phyloP scores from a whole-genome alignment of 2,797 vertebrate species.

The Rhinoraja longicauda region DNA sequence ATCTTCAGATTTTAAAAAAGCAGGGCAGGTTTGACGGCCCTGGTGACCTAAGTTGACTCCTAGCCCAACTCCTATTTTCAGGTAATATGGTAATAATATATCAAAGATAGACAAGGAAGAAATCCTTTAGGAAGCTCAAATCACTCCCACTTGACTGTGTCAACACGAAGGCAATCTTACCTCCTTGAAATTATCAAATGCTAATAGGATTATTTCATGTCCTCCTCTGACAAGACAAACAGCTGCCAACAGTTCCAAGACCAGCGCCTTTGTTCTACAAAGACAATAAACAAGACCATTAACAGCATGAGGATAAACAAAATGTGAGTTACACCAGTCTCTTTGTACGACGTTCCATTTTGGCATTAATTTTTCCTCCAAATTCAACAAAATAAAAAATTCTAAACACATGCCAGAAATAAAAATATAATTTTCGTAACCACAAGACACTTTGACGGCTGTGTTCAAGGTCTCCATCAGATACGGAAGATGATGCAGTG shows the following conservation, averaged over 20 bases:
- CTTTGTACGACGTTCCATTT: background rate
- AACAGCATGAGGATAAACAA: background rate
- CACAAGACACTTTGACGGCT: background rate
- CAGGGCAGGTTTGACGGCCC: too few relatives aligned
- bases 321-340: background rate
- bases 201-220: constrained; percentile 89
- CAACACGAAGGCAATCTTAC: constrained; percentile 52
- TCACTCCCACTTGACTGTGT: background rate
- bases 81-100: background rate
- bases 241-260: constrained; percentile 81
- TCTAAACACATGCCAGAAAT: background rate
- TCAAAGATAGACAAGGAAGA: background rate
- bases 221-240: constrained; percentile 93
- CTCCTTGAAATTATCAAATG: constrained; percentile 94
- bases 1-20: too few relatives aligned
- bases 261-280: constrained; percentile 86
- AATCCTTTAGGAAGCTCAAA: background rate
- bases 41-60: too few relatives aligned
- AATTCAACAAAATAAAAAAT: background rate
- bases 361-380: background rate
- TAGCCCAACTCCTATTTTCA: too few relatives aligned
- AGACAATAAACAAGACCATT: constrained; percentile 42
- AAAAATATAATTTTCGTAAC: background rate
- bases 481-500: background rate
- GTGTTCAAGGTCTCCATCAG: background rate